Evolutionary conservation across 2,797 vertebrate species (phyloP).

Genomic region (Eurystomus glaucurus): DNA sequence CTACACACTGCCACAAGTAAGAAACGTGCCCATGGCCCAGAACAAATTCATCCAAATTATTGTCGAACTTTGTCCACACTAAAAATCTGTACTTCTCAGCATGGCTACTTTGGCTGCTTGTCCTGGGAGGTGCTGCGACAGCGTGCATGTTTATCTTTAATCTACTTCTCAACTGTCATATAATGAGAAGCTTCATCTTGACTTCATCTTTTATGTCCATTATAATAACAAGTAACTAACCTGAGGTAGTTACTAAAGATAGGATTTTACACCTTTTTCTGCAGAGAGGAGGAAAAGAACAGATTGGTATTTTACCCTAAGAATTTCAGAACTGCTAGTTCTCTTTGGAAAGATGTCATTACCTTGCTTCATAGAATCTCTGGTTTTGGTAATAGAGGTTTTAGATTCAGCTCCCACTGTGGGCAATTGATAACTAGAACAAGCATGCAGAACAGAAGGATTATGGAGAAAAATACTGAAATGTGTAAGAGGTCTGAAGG

Average conservation of each 20-base stretch:
- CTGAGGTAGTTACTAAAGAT: not conserved
- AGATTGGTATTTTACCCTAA: not conserved
- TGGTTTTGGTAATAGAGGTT: not conserved
- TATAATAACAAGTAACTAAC: not conserved
- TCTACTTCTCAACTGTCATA: not conserved
- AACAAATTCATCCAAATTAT: not conserved
- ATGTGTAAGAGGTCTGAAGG: constrained; percentile 38
- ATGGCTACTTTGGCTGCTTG: not conserved
- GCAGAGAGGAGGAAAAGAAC: not conserved
- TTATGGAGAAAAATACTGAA: constrained; percentile 38
- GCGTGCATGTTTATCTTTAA: not conserved
- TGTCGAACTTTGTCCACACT: not conserved
- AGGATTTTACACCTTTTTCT: not conserved
- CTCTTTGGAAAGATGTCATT: not conserved
- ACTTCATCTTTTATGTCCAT: not conserved
- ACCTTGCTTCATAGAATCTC: not conserved
- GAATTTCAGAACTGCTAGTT: not conserved
- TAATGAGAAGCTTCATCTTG: not conserved
- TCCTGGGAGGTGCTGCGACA: not conserved
- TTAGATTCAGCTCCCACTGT: not conserved
- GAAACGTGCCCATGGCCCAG: not conserved
- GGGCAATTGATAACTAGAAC: not conserved
- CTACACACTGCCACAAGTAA: not conserved
- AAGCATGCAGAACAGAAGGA: not conserved
- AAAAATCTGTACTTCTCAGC: not conserved